A percentile compares a stretch with the other conserved stretches of the same genome.
These are phyloP conservation scores for Orthosia gracilis DNA, from an alignment of 2,888 invertebrate species.

Conservation along the genomic window DNA sequence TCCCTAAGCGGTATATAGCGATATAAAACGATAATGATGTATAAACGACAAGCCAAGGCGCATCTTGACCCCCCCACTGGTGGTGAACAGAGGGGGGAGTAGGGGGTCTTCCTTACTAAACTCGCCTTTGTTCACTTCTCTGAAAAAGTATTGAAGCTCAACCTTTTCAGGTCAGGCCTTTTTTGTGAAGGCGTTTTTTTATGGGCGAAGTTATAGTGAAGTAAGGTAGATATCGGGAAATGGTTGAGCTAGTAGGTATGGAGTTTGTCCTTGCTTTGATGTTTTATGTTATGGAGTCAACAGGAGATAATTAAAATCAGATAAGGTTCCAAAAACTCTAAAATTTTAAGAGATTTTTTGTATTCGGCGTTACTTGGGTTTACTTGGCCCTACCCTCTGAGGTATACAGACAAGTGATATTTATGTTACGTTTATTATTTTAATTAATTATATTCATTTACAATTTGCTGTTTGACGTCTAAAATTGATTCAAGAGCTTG, in stretches of 20 bases:
- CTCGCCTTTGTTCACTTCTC: constrained; percentile 77
- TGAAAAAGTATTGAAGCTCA: constrained; percentile 67
- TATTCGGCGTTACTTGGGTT: too few relatives aligned
- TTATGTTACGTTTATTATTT: too few relatives aligned
- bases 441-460: too few relatives aligned
- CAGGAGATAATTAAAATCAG: too few relatives aligned
- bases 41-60: constrained; percentile 68
- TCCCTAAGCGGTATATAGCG: constrained; percentile 57
- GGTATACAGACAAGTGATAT: too few relatives aligned
- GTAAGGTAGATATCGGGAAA: too few relatives aligned
- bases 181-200: constrained; percentile 50
- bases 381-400: too few relatives aligned
- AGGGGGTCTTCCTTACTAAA: constrained; percentile 74
- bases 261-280: neutral
- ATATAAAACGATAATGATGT: constrained; percentile 68
- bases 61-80: constrained; percentile 64
- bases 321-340: too few relatives aligned
- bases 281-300: neutral
- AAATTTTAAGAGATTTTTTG: too few relatives aligned
- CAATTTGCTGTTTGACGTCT: too few relatives aligned
- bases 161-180: constrained; percentile 63
- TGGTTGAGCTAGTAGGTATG: neutral
- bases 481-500: too few relatives aligned
- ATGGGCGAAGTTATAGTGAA: neutral
- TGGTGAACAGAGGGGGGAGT: constrained; percentile 42